Evolutionary conservation across 2,113 vertebrate genomes (phyloP).

Genomic region (Marmota monax): DNA sequence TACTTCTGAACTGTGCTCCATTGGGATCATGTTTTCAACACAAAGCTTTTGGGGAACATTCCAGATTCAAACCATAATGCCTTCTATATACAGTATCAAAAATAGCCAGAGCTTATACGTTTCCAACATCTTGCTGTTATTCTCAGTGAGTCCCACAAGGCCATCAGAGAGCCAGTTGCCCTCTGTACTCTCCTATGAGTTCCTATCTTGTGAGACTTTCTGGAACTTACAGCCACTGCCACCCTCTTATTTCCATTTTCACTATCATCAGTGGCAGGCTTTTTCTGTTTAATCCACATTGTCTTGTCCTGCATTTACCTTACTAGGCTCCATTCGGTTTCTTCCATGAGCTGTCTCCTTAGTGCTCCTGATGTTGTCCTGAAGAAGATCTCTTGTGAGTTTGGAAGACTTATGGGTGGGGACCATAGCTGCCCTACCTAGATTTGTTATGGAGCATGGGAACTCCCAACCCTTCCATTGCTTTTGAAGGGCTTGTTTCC

Average conservation of each 20-base stretch:
- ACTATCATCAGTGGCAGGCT: not conserved
- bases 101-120: not conserved
- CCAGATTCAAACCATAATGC: too few relatives aligned
- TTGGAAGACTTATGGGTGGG: not conserved
- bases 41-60: too few relatives aligned
- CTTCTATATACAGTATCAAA: not conserved
- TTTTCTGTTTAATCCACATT: not conserved
- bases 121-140: too few relatives aligned
- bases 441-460: fast-evolving
- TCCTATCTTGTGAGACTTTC: too few relatives aligned
- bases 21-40: too few relatives aligned
- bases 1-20: too few relatives aligned
- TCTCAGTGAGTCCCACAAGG: not conserved
- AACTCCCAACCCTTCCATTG: fast-evolving
- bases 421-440: too few relatives aligned
- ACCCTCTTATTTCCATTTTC: not conserved
- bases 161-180: not conserved
- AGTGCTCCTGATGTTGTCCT: not conserved
- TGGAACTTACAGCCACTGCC: fast-evolving
- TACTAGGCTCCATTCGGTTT: not conserved
- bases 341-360: not conserved
- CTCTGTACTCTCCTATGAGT: not conserved
- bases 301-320: not conserved
- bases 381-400: not conserved
- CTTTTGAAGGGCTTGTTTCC: too few relatives aligned